Conservation (phyloP, 2,113 vertebrate species). For the Dromiciops gliroides region DNA sequence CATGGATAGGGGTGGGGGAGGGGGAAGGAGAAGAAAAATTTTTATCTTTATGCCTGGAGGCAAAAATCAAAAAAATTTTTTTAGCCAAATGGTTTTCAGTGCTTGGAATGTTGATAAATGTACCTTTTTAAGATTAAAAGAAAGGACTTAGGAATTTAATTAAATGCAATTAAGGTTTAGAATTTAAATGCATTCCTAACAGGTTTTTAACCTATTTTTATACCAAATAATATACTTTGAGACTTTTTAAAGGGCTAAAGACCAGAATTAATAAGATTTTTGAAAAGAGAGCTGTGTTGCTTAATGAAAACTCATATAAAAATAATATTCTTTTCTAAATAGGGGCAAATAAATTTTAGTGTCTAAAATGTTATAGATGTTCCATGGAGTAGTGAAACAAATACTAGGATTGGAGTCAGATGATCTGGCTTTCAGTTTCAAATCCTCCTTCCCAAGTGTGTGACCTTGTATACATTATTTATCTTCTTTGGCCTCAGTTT, state of each 20-base stretch:
- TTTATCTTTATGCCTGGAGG: conserved; percentile 41
- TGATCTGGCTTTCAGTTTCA: neutral
- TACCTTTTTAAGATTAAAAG: conserved; percentile 7
- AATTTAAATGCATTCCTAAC: conserved; percentile 9
- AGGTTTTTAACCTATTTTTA: conserved; percentile 20
- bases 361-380: neutral
- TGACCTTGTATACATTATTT: neutral
- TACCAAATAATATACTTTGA: neutral
- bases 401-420: neutral
- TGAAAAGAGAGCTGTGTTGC: conserved; percentile 34
- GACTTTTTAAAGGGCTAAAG: neutral
- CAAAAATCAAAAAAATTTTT: conserved; percentile 52
- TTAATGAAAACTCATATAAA: conserved; percentile 8
- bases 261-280: conserved; percentile 13
- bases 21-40: conserved; percentile 19
- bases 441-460: neutral
- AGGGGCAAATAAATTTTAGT: conserved; percentile 23
- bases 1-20: neutral
- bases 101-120: conserved; percentile 10
- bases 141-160: conserved; percentile 12
- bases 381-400: neutral
- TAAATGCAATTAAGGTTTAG: conserved; percentile 36
- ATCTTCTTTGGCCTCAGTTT: neutral
- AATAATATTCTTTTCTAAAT: neutral
- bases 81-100: conserved; percentile 12